Evolutionary conservation across 30 jellyfish, hydroid and myxozoan species (phyloP), one percentile per base, ranked within the genome.

Genomic region (Turritopsis rubra): DNA sequence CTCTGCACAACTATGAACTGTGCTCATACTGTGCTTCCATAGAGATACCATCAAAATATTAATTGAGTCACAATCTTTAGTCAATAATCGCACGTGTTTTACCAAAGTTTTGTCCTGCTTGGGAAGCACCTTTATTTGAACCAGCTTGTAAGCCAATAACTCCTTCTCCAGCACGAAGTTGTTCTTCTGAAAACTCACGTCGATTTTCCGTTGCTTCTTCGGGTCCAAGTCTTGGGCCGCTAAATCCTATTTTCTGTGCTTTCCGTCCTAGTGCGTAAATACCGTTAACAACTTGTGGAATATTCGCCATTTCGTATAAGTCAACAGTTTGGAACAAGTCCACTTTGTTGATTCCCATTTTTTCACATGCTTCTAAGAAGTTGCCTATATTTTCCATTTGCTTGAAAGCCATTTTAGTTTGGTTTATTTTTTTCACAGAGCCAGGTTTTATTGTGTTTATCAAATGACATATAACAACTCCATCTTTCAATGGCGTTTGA

Each of bases 321-420:
- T 95, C 99, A n/a, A 93, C 97, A 19, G 99, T 95, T 73, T 95
- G 99, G 76, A 95, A 95, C 78, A 87, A 85, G 85, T 95, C 99
- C 60, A 83, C 92, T 75, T 87, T 87, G 86, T 82, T 85, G 73
- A 85, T 86, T 25, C 99, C 99, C 21, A 75, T 74, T 8, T 23
- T 73, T 71, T 82, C 95, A 81, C 96, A 87, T 19, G 92, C 97
- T 1, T 66, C 41, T 20, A 95, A 89, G 74, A 95, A 95, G 23
- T 90, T 83, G 4, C 98, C 96, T 30, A 95, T 95, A 54, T 91
- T 95, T 76, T 95, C 99, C 99, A 95, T 95, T 85, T 82, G 87
- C 82, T 54, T 54, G 71, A 93, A 93, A n/a, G 99, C 93, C 94
- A 94, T 81, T 53, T 87, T 91, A 30, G 85, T 74, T 18, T 54